phyloP scores from a whole-genome alignment of 2,113 vertebrate genomes.

The Brachirus orientalis region DNA sequence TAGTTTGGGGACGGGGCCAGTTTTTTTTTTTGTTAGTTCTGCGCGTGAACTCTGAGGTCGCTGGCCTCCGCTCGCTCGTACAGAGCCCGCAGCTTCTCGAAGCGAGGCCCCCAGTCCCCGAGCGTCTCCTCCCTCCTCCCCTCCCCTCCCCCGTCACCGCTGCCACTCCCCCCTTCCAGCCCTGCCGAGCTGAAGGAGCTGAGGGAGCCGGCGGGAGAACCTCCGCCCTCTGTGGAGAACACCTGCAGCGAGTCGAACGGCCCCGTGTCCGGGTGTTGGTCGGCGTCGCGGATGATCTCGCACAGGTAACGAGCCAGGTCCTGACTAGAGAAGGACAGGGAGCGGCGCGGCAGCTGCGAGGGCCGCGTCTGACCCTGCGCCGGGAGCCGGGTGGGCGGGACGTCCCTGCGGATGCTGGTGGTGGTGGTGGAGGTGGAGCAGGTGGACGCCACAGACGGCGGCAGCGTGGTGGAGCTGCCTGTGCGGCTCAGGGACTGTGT shows the following conservation, averaged over 20 bases:
- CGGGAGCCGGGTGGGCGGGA: slow-evolving; percentile 73
- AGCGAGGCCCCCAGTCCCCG: slow-evolving; percentile 87
- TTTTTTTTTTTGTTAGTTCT: slow-evolving; percentile 4
- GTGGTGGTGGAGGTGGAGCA: slow-evolving; percentile 50
- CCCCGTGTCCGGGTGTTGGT: slow-evolving; percentile 73
- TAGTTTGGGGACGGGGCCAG: no score
- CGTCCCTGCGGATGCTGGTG: slow-evolving; percentile 75
- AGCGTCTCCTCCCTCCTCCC: slow-evolving; percentile 74
- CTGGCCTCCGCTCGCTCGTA: slow-evolving; percentile 82
- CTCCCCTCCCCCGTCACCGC: slow-evolving; percentile 39
- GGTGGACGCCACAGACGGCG: slow-evolving; percentile 64
- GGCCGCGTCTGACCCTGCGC: slow-evolving; percentile 77
- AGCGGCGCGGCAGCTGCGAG: slow-evolving; percentile 66
- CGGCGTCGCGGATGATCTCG: slow-evolving; percentile 81
- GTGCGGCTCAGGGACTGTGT: slow-evolving; percentile 63
- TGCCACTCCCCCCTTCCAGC: slow-evolving; percentile 64
- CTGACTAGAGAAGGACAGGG: slow-evolving; percentile 76
- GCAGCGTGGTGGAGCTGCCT: slow-evolving; percentile 58
- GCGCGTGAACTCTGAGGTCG: slow-evolving; percentile 75
- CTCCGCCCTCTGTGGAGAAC: slow-evolving; percentile 86
- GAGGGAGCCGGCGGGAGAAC: slow-evolving; percentile 83
- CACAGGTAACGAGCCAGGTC: slow-evolving; percentile 82
- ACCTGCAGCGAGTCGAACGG: slow-evolving; percentile 84
- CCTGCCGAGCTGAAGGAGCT: slow-evolving; percentile 84
- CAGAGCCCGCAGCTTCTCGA: slow-evolving; percentile 85